A percentile compares a stretch with the other conserved stretches of the same genome.
These are phyloP conservation scores for Antigone vipio DNA, from an alignment of 2,113 vertebrate genomes.

Conservation along the genomic window DNA sequence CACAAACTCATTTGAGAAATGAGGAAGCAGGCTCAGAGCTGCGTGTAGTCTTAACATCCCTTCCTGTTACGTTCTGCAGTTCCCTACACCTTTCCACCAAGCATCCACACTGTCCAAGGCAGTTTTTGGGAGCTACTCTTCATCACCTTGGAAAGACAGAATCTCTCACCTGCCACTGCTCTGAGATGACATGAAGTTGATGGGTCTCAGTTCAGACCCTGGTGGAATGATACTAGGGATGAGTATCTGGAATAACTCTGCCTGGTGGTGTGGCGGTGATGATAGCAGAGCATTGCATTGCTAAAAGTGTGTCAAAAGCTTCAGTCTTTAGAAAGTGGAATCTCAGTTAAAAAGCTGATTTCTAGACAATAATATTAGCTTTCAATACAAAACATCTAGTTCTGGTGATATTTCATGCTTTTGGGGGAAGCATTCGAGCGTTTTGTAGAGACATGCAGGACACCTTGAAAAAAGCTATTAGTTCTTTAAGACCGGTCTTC, in stretches of 20 bases:
- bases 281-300: neutral
- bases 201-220: neutral
- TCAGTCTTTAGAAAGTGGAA: neutral
- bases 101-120: neutral
- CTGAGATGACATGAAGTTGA: neutral
- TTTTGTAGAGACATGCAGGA: neutral
- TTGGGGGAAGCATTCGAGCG: neutral
- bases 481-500: neutral
- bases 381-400: neutral
- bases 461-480: neutral
- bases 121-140: neutral
- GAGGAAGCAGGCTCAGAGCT: neutral
- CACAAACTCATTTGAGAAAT: neutral
- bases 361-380: neutral
- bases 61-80: neutral
- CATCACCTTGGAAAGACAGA: neutral
- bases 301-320: neutral
- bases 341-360: neutral
- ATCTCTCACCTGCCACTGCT: neutral
- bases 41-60: neutral
- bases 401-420: neutral
- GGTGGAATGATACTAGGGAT: neutral
- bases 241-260: neutral
- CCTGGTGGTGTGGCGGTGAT: neutral
- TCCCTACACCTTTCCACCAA: neutral